Percentiles rank a stretch among this genome's conserved stretches.
These are phyloP conservation scores for Psittacus erithacus DNA, from an alignment of 2,113 vertebrate genomes.

Conservation along the genomic window DNA sequence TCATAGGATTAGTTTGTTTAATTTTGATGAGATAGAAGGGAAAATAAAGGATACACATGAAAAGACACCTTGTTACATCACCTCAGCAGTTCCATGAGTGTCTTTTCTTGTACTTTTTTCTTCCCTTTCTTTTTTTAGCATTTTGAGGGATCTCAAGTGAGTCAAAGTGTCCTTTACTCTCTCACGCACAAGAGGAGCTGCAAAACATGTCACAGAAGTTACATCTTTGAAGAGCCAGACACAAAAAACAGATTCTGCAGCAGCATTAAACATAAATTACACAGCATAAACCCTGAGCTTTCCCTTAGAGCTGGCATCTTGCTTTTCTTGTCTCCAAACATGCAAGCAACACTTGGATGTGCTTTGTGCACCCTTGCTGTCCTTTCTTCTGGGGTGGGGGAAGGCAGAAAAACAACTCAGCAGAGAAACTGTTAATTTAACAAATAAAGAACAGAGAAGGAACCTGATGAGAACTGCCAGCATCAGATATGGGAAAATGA, in stretches of 20 bases:
- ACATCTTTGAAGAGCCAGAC: slow-evolving; percentile 52
- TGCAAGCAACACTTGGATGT: slow-evolving; percentile 29
- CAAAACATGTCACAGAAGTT: slow-evolving; percentile 29
- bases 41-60: slow-evolving; percentile 2
- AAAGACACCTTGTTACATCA: not conserved
- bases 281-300: slow-evolving; percentile 40
- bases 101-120: not conserved
- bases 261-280: slow-evolving; percentile 49
- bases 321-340: slow-evolving; percentile 61
- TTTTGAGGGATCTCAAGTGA: slow-evolving; percentile 27
- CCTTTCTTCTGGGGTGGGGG: not conserved
- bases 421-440: not conserved
- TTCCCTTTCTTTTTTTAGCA: not conserved
- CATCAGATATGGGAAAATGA: not conserved
- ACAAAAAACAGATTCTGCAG: slow-evolving; percentile 51
- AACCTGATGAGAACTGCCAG: not conserved
- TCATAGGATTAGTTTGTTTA: not conserved
- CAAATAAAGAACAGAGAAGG: not conserved
- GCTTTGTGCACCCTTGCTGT: not conserved
- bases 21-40: not conserved
- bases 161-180: slow-evolving; percentile 24
- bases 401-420: not conserved
- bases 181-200: not conserved
- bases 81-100: not conserved
- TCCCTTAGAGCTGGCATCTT: slow-evolving; percentile 54